Evolutionary conservation across 1,140 invertebrate genomes (phyloP).

Genomic region (Phenacoccus solenopsis): DNA sequence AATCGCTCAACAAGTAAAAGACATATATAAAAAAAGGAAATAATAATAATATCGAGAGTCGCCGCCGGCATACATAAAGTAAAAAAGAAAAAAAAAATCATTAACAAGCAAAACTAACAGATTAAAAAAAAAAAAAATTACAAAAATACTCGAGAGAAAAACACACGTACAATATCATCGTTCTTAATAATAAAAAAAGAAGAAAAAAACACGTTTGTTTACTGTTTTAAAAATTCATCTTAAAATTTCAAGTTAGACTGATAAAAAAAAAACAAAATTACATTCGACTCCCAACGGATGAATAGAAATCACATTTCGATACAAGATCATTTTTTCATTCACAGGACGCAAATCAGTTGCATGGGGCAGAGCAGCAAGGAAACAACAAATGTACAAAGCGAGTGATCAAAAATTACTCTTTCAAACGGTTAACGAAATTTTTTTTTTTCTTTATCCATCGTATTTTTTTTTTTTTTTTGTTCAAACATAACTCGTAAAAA

Average conservation of each 20-base stretch:
- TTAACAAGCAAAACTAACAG: slow-evolving; percentile 18
- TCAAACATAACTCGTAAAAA: background rate
- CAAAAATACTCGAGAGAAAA: background rate
- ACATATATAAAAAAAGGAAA: slow-evolving; percentile 9
- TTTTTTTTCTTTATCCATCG: background rate
- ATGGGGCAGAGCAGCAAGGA: no score
- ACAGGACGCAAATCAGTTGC: no score
- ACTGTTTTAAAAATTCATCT: no score
- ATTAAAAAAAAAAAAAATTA: slow-evolving; percentile 7
- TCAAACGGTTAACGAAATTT: background rate
- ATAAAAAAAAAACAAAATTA: no score
- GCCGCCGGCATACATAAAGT: background rate
- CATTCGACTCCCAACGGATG: no score
- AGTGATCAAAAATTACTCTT: background rate
- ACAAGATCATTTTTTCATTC: no score
- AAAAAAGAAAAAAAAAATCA: background rate
- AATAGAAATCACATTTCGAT: no score
- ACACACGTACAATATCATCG: background rate
- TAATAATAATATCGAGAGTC: slow-evolving; percentile 9
- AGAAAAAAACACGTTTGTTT: no score
- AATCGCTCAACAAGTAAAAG: slow-evolving; percentile 17
- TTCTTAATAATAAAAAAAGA: background rate
- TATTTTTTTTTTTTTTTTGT: background rate
- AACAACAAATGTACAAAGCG: no score
- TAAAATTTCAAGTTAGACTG: no score